Base-by-base conservation (phyloP, 2,888 invertebrate species). In the Lochmaea capreae region DNA sequence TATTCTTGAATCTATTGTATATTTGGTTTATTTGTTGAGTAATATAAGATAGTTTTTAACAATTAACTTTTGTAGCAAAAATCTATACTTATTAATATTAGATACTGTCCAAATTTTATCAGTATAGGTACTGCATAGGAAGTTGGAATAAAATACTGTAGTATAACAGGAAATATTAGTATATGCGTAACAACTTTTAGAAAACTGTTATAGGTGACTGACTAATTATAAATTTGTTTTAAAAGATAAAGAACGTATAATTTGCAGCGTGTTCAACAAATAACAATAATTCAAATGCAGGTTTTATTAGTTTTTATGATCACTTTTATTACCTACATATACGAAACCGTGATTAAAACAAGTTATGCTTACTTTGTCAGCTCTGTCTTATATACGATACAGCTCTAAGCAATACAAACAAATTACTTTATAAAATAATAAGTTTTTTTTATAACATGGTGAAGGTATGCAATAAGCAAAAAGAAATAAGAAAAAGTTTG, bases 401-500 rank as follows among this genome's bases (percentile, higher is more conserved):
- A 78, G 77, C 77, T 69, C 69, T 65, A 77, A 77, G 77, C 77
- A 77, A 71, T 73, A 71, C 46, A 74, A 70, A 63, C 63, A 74
- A 71, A 66, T 59, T 65, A 70, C n/a, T 14, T 14, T n/a, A 52
- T 52, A 63, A 57, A 67, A 67, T 75, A 76, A 69, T 58, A 59
- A 49, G 26, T 11, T 61, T 68, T 49, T 70, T 75, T 78, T 72
- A 69, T 73, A 67, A 73, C 33, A 39, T 39, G 33, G 33, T 39
- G 62, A 74, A 71, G 77, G 78, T 80, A 79, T 79, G 78, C 78
- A 77, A 74, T 71, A 73, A 74, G 74, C 72, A 59, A 72, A 42
- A 42, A 61, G 16, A 49, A 8, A 6, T 22, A 33, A 22, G 33
- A 22, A 49, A 11, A 52, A 69, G 49, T 63, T 79, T 79, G 77